Evolutionary conservation across 2,888 invertebrate genomes (phyloP).

Genomic region (Nemotelus nigrinus): DNA sequence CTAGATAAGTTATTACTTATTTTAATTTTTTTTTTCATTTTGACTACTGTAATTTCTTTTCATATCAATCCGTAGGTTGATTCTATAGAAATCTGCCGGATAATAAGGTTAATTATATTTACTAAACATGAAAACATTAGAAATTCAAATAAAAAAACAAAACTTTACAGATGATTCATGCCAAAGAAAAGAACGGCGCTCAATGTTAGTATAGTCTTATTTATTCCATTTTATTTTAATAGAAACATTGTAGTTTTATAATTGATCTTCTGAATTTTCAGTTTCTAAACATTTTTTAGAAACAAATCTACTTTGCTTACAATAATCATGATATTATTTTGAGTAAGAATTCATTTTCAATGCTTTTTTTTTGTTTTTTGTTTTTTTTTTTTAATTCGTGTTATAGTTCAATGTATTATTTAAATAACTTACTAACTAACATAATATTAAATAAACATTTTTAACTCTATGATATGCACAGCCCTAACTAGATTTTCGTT

Average conservation of each 20-base stretch:
- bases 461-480: slow-evolving; percentile 13
- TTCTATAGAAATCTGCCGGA: no score
- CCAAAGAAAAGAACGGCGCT: neutral
- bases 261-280: slow-evolving; percentile 20
- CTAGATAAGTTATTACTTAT: no score
- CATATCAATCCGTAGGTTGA: no score
- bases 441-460: neutral
- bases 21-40: no score
- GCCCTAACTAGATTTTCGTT: slow-evolving; percentile 18
- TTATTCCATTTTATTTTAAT: slow-evolving; percentile 3
- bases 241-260: slow-evolving; percentile 20
- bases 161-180: neutral
- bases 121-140: no score
- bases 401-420: neutral
- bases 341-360: no score
- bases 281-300: neutral
- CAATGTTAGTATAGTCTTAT: neutral
- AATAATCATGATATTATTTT: no score
- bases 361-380: no score
- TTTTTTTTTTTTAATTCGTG: no score
- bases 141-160: neutral
- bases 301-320: neutral
- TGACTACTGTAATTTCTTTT: no score
- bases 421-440: neutral
- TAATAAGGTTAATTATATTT: no score